Evolutionary conservation across 2,888 invertebrate genomes (phyloP).

Genomic region (Holacanthella duospinosa): DNA sequence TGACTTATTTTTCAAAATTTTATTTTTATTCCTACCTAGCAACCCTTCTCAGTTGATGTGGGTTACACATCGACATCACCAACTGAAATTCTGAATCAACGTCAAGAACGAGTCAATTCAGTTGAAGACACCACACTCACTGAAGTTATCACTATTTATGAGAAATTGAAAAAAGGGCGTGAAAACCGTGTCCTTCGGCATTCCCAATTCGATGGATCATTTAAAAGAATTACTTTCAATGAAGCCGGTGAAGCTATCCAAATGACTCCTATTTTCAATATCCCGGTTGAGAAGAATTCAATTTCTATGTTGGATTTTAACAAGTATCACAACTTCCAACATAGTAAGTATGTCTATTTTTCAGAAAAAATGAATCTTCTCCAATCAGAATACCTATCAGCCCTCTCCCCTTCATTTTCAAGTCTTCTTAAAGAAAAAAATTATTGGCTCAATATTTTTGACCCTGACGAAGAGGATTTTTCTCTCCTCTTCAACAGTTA

Average conservation of each 20-base stretch:
- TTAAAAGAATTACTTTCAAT: background rate
- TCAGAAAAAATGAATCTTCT: constrained; percentile 7
- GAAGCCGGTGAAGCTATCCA: background rate
- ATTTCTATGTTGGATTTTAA: constrained; percentile 6
- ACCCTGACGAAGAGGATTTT: constrained; percentile 9
- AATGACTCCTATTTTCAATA: background rate
- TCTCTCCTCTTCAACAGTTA: constrained; percentile 7
- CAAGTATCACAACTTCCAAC: background rate
- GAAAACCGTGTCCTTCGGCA: background rate
- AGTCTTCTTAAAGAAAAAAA: constrained; percentile 7
- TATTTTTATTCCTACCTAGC: too few species aligned
- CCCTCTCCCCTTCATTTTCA: background rate
- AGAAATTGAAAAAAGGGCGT: constrained; percentile 10
- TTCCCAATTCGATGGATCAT: background rate
- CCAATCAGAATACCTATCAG: background rate
- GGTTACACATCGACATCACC: too few species aligned
- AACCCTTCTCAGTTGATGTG: too few species aligned
- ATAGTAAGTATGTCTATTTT: constrained; percentile 7
- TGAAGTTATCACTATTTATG: constrained; percentile 12
- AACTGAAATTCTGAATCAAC: too few species aligned
- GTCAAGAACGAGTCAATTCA: constrained; percentile 3
- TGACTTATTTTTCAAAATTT: too few species aligned
- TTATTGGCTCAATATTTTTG: constrained; percentile 12
- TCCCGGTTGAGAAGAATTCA: background rate
- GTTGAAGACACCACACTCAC: constrained; percentile 11